These are phyloP conservation scores for Epinotia brunnichana DNA, from an alignment of 2,888 invertebrate species.

Conservation along the genomic window DNA sequence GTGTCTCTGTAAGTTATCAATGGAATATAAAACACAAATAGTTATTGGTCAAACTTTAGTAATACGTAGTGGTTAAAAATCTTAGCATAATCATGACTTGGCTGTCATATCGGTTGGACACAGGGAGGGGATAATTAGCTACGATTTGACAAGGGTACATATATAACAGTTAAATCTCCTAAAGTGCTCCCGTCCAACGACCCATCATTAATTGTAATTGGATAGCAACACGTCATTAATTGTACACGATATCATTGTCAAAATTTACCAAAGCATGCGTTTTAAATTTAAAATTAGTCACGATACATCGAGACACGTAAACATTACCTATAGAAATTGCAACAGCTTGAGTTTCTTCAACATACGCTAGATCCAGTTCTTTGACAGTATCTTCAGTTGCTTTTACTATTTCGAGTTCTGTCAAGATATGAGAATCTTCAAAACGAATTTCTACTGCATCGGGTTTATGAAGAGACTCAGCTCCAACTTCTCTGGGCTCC, in stretches of 20 bases:
- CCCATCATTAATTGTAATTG: too few species aligned
- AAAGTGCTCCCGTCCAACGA: too few species aligned
- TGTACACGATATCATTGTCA: neutral
- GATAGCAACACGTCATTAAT: too few species aligned
- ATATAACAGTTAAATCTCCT: too few species aligned
- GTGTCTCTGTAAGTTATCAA: constrained; percentile 29
- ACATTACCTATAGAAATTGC: constrained; percentile 33
- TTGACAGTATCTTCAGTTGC: constrained; percentile 2
- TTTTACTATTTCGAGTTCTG: constrained; percentile 8
- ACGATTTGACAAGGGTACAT: too few species aligned
- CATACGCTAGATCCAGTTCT: neutral
- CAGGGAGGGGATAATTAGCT: too few species aligned
- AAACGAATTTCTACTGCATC: neutral
- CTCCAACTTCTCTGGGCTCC: neutral
- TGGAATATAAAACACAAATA: neutral
- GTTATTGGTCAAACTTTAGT: neutral
- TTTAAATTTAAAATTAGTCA: constrained; percentile 9
- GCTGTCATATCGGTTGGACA: too few species aligned
- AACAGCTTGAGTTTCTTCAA: constrained; percentile 6
- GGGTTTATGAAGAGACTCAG: neutral
- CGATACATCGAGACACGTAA: neutral
- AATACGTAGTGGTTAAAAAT: too few species aligned
- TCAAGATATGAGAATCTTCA: neutral
- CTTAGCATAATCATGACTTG: too few species aligned
- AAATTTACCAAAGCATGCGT: neutral